Percentiles rank a stretch among this genome's conserved stretches.
These are phyloP conservation scores for Clupea harengus DNA, from an alignment of 2,113 vertebrate genomes.

Conservation along the genomic window DNA sequence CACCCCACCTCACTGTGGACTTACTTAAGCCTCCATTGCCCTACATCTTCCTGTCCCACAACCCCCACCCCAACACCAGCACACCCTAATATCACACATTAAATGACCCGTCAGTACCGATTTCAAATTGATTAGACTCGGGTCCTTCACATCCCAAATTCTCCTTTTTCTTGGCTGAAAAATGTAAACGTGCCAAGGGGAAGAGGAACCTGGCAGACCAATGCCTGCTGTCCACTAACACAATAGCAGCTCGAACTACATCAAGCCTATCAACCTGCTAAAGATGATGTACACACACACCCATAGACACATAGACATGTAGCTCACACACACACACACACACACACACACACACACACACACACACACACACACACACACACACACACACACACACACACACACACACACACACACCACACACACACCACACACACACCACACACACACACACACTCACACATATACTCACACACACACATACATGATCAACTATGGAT, in stretches of 20 bases:
- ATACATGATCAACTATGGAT: neutral
- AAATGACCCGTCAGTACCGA: neutral
- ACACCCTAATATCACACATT: neutral
- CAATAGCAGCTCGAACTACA: neutral
- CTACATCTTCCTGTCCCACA: conserved; percentile 23
- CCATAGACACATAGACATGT: neutral
- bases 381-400: neutral
- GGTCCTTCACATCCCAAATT: neutral
- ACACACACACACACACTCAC: neutral
- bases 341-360: neutral
- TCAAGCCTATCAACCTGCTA: neutral
- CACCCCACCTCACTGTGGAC: neutral
- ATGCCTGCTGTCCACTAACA: no score
- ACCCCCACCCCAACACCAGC: neutral
- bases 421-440: neutral
- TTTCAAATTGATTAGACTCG: neutral
- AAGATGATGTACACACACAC: neutral
- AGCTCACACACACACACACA: neutral
- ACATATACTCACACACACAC: neutral
- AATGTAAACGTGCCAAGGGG: no score
- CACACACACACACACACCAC: neutral
- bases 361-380: neutral
- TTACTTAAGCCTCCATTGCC: conserved; percentile 23
- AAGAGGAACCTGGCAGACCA: neutral
- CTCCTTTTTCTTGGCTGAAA: neutral